A percentile compares a stretch with the other conserved stretches of the same genome.
Evolutionary conservation across 2,113 vertebrate genomes (phyloP).

Genomic region (Hypocryptadius cinnamomeus): DNA sequence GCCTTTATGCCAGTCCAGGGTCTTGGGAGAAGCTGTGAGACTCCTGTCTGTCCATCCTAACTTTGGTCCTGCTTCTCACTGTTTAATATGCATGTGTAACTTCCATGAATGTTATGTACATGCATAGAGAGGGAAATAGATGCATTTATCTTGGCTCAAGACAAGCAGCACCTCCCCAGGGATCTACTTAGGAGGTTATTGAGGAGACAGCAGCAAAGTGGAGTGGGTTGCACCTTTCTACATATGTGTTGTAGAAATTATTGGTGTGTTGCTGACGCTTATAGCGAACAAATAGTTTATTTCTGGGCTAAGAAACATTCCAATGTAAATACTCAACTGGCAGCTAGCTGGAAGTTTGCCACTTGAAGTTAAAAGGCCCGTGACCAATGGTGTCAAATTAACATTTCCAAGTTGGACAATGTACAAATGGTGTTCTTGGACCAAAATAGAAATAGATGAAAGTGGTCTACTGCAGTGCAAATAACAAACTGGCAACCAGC

Average conservation of each 20-base stretch:
- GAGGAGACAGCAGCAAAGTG: slow-evolving; percentile 15
- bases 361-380: slow-evolving; percentile 58
- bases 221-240: neutral
- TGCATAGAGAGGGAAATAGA: neutral
- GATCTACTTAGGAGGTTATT: slow-evolving; percentile 18
- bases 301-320: slow-evolving; percentile 60
- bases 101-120: neutral
- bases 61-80: neutral
- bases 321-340: slow-evolving; percentile 62
- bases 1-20: neutral
- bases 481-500: slow-evolving; percentile 64
- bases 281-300: slow-evolving; percentile 43
- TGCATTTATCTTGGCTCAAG: slow-evolving; percentile 26
- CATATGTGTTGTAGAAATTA: slow-evolving; percentile 9
- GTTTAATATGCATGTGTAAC: neutral
- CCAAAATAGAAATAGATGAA: slow-evolving; percentile 61
- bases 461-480: slow-evolving; percentile 56
- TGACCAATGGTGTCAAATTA: slow-evolving; percentile 64
- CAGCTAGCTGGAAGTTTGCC: slow-evolving; percentile 64
- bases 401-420: slow-evolving; percentile 67
- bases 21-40: neutral
- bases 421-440: slow-evolving; percentile 70
- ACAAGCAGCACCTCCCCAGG: slow-evolving; percentile 6
- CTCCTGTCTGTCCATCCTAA: neutral
- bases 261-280: neutral